phyloP scores from a whole-genome alignment of 1,140 invertebrate species.

The Drosophila sp. region DNA sequence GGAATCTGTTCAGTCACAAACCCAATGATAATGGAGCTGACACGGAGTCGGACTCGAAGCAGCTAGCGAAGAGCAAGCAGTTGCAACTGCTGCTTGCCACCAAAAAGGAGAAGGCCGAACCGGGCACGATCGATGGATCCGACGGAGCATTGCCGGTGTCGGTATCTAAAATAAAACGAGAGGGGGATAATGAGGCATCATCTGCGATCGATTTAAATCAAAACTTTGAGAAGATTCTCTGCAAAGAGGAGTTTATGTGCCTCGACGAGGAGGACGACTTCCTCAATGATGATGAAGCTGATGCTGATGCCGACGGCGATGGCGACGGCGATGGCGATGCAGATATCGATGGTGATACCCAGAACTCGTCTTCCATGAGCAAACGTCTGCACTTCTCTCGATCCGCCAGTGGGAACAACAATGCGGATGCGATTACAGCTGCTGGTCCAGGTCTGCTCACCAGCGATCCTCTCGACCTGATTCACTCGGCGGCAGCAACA shows the following conservation, averaged over 20 bases:
- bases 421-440: constrained; percentile 46
- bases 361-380: constrained; percentile 74
- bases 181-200: constrained; percentile 56
- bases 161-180: constrained; percentile 63
- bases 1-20: constrained; percentile 73
- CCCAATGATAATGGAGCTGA: constrained; percentile 60
- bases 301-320: not conserved
- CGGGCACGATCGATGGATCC: constrained; percentile 12
- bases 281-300: constrained; percentile 55
- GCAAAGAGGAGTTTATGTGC: constrained; percentile 82
- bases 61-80: constrained; percentile 73
- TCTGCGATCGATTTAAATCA: constrained; percentile 83
- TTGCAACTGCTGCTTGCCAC: constrained; percentile 60
- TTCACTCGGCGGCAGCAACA: constrained; percentile 53
- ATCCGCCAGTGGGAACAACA: constrained; percentile 44
- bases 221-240: constrained; percentile 83
- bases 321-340: constrained; percentile 44
- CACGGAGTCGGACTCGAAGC: constrained; percentile 23
- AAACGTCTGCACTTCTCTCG: constrained; percentile 57
- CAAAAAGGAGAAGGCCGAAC: constrained; percentile 59
- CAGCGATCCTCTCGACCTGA: constrained; percentile 76
- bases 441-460: constrained; percentile 2
- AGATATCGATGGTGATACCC: constrained; percentile 65
- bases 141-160: not conserved
- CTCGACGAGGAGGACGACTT: constrained; percentile 78